phyloP scores from a whole-genome alignment of 1,140 invertebrate genomes.

The Pantala flavescens region DNA sequence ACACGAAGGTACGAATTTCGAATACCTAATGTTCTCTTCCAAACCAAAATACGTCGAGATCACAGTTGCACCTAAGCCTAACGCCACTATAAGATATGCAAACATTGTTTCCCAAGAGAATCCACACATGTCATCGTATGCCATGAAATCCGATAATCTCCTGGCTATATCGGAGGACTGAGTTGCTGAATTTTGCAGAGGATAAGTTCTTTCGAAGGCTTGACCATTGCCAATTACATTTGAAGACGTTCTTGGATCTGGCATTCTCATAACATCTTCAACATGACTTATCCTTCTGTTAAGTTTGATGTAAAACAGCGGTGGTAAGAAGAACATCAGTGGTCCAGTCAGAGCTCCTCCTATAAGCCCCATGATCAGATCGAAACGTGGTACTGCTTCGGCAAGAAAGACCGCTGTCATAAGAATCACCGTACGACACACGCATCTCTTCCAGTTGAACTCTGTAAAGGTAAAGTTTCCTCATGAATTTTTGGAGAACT shows the following conservation, averaged over 20 bases:
- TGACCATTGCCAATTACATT: too few relatives aligned
- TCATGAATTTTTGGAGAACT: too few relatives aligned
- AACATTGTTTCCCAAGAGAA: neutral
- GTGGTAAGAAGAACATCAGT: slow-evolving; percentile 73
- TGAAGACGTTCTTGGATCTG: neutral
- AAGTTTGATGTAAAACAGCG: slow-evolving; percentile 58
- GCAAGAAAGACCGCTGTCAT: slow-evolving; percentile 62
- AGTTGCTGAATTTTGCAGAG: too few relatives aligned
- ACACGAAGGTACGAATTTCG: neutral
- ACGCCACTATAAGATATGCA: neutral
- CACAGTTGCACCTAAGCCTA: neutral
- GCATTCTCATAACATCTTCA: neutral
- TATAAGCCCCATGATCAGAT: slow-evolving; percentile 77
- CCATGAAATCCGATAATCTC: neutral
- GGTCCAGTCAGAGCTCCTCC: slow-evolving; percentile 75
- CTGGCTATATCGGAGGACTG: neutral
- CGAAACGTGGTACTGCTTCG: slow-evolving; percentile 74
- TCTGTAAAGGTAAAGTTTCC: slow-evolving; percentile 55
- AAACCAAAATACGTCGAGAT: neutral
- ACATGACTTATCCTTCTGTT: neutral
- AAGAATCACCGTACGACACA: slow-evolving; percentile 59
- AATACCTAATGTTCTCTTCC: neutral
- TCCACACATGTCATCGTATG: neutral
- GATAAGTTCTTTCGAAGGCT: too few relatives aligned
- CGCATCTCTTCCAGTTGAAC: slow-evolving; percentile 65